These are phyloP conservation scores for Camptogramma bilineatum DNA, from an alignment of 2,888 invertebrate genomes.

Conservation along the genomic window DNA sequence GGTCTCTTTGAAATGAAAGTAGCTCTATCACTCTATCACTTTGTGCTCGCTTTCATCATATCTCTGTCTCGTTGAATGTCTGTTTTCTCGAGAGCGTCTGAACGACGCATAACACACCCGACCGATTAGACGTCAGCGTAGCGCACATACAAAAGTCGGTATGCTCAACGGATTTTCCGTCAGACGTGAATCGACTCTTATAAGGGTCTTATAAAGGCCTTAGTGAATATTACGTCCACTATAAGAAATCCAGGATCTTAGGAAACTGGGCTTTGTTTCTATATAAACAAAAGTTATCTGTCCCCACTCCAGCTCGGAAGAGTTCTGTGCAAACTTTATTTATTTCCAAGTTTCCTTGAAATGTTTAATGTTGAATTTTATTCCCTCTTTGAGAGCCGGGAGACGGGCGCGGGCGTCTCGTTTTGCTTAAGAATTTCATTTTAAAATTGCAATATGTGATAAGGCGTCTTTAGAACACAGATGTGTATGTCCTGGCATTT, in stretches of 20 bases:
- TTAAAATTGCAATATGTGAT: conserved; percentile 56
- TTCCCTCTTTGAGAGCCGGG: conserved; percentile 52
- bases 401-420: conserved; percentile 42
- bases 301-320: conserved; percentile 49
- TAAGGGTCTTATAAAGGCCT: no score
- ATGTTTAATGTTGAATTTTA: conserved; percentile 76
- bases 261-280: conserved; percentile 28
- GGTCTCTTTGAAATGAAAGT: no score
- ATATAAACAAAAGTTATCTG: conserved; percentile 43
- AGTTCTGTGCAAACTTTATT: conserved; percentile 67
- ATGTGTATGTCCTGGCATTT: neutral
- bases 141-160: no score
- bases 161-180: no score
- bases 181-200: no score
- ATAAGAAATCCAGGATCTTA: neutral
- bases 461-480: conserved; percentile 6
- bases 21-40: no score
- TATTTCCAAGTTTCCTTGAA: conserved; percentile 66
- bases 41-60: no score
- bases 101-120: no score
- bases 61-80: no score
- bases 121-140: no score
- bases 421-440: conserved; percentile 63
- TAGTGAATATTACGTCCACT: neutral
- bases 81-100: no score